Evolutionary conservation across 2,797 vertebrate genomes (phyloP).

Genomic region (Propithecus deckenii): DNA sequence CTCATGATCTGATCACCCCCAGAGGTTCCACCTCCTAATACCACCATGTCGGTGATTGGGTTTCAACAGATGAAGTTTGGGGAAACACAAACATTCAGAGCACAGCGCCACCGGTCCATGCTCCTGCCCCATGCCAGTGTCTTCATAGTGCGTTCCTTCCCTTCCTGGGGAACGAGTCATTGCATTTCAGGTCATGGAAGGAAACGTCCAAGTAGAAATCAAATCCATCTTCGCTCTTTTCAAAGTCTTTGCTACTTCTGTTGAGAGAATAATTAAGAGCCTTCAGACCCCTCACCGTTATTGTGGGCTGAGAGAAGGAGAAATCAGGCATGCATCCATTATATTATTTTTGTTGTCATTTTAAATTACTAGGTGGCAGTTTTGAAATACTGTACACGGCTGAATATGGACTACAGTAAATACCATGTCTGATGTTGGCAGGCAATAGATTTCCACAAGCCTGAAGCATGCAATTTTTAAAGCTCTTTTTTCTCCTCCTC

Average conservation of each 20-base stretch:
- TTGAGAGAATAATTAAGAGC: conserved; percentile 53
- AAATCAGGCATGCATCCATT: conserved; percentile 75
- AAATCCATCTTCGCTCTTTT: conserved; percentile 10
- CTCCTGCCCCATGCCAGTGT: fast-evolving
- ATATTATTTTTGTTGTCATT: conserved; percentile 78
- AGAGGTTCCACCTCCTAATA: neutral
- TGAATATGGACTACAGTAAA: conserved; percentile 70
- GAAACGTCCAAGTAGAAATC: neutral
- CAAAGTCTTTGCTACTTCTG: conserved; percentile 48
- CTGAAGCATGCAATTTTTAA: conserved; percentile 61
- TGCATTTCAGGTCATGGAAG: neutral
- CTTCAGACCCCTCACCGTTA: conserved; percentile 50
- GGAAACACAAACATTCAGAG: neutral
- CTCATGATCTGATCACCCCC: neutral
- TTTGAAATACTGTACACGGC: conserved; percentile 59
- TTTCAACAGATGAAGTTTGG: neutral
- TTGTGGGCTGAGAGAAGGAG: conserved; percentile 41
- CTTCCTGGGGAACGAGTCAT: neutral
- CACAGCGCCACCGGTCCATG: neutral
- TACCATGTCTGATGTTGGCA: conserved; percentile 65
- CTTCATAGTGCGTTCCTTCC: neutral
- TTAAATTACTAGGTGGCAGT: conserved; percentile 77
- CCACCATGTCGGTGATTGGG: neutral
- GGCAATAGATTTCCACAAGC: conserved; percentile 59
- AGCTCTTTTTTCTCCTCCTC: conserved; percentile 43